Evolutionary conservation across 2,113 vertebrate genomes (phyloP).

Genomic region (Xiphias gladius): DNA sequence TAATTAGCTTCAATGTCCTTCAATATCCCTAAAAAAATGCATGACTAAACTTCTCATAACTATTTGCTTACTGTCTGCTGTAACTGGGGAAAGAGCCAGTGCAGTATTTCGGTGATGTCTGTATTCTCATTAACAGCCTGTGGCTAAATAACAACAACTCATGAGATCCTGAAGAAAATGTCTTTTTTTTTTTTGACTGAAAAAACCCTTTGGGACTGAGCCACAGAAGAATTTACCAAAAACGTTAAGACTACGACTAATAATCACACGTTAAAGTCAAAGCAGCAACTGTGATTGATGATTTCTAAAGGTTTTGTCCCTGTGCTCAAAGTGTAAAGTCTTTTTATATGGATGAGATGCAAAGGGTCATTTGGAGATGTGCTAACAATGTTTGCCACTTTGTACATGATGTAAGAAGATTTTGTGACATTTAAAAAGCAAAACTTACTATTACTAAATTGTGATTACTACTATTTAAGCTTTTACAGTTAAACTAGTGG

Average conservation of each 20-base stretch:
- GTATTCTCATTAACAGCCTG: constrained; percentile 57
- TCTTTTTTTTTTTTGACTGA: neutral
- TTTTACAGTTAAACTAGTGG: constrained; percentile 15
- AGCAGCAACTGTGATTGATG: constrained; percentile 39
- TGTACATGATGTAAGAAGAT: neutral
- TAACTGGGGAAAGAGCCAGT: neutral
- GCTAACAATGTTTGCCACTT: constrained; percentile 13
- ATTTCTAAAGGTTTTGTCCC: constrained; percentile 43
- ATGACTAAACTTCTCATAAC: constrained; percentile 6
- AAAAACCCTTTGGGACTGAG: constrained; percentile 18
- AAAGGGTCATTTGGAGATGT: constrained; percentile 30
- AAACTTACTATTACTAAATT: neutral
- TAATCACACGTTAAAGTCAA: constrained; percentile 44
- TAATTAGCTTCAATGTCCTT: constrained; percentile 29
- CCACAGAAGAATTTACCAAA: constrained; percentile 34
- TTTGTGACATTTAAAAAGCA: neutral
- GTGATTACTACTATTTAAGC: neutral
- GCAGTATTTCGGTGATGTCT: constrained; percentile 12
- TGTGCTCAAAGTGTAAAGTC: constrained; percentile 43
- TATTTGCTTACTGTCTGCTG: neutral
- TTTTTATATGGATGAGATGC: constrained; percentile 41
- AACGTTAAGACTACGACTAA: constrained; percentile 10
- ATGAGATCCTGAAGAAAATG: constrained; percentile 15
- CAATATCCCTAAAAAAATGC: constrained; percentile 10
- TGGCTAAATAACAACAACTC: constrained; percentile 49